Conservation (phyloP, 2,797 vertebrate species). For the Somateria mollissima region DNA sequence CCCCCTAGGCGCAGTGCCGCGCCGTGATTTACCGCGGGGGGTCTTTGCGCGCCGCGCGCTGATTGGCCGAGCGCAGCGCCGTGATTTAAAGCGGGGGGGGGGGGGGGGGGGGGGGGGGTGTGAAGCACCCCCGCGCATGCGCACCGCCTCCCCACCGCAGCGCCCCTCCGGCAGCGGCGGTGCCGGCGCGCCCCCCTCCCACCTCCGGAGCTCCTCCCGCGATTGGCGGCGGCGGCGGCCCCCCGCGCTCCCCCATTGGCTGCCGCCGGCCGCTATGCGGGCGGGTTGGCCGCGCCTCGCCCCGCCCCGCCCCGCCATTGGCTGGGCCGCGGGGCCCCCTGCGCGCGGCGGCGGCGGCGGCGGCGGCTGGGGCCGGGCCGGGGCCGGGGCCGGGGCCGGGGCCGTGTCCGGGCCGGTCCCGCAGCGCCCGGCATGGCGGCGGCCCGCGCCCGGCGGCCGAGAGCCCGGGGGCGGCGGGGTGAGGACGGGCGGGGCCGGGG, state of each 20-base stretch:
- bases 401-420: background rate
- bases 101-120: background rate
- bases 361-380: background rate
- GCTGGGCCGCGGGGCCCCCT: background rate
- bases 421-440: background rate
- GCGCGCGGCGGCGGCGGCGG: background rate
- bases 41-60: no score
- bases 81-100: no score
- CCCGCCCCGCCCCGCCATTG: constrained; percentile 38
- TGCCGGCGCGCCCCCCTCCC: background rate
- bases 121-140: background rate
- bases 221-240: background rate
- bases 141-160: constrained; percentile 5
- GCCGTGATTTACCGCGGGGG: no score
- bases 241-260: background rate
- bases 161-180: background rate
- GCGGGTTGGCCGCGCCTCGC: background rate
- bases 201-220: background rate
- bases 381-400: background rate
- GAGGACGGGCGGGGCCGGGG: background rate
- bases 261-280: background rate
- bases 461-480: constrained; percentile 42
- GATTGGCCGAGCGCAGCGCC: no score
- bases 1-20: no score
- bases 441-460: constrained; percentile 32